A percentile compares a stretch with the other conserved stretches of the same genome.
phyloP scores from a whole-genome alignment of 2,888 invertebrate species.

The Atrina japonica region DNA sequence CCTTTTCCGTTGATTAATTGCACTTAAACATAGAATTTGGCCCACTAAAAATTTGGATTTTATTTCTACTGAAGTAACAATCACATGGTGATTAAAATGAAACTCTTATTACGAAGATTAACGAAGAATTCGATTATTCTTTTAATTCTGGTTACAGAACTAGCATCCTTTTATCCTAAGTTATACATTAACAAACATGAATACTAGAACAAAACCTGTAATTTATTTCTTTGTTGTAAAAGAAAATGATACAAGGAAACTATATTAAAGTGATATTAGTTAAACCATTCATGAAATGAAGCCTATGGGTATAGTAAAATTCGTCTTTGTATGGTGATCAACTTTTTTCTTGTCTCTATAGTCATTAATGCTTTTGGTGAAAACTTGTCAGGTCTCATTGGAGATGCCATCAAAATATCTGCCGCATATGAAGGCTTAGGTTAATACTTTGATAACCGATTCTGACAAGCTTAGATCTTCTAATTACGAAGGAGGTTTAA shows the following conservation, averaged over 20 bases:
- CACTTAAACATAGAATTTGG: no score
- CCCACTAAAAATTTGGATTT: no score
- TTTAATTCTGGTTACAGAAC: conserved; percentile 7
- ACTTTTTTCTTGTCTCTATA: no score
- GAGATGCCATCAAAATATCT: no score
- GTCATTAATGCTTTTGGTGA: no score
- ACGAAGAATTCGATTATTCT: conserved; percentile 13
- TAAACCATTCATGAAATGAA: conserved; percentile 17
- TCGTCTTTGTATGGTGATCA: no score
- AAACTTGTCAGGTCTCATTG: no score
- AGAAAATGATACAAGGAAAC: conserved; percentile 6
- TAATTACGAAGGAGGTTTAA: conserved; percentile 30
- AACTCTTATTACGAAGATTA: conserved; percentile 14
- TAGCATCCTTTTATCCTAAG: background rate
- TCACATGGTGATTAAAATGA: conserved; percentile 9
- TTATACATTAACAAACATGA: background rate
- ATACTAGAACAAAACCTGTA: conserved; percentile 8
- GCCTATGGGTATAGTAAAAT: conserved; percentile 9
- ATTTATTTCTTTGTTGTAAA: conserved; percentile 6
- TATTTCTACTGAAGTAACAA: no score
- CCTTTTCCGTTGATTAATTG: no score
- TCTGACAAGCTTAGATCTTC: conserved; percentile 17
- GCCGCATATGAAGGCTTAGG: conserved; percentile 8
- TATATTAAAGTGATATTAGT: conserved; percentile 13
- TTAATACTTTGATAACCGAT: conserved; percentile 33